Conservation (phyloP, 1,140 invertebrate genomes). For the Manduca sexta region DNA sequence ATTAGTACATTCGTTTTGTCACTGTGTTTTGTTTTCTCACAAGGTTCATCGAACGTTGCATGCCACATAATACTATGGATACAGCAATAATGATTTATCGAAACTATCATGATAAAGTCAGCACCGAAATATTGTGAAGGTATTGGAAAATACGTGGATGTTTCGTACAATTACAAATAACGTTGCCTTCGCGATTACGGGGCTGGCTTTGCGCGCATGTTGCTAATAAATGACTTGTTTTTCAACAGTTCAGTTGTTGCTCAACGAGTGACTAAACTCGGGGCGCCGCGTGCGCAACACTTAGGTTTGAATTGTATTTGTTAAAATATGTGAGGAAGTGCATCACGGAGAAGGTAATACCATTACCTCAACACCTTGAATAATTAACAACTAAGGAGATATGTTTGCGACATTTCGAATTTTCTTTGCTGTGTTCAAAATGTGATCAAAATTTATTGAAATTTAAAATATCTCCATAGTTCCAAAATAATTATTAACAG, state of each 20-base stretch:
- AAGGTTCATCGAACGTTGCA: slow-evolving; percentile 29
- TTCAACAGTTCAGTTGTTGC: slow-evolving; percentile 72
- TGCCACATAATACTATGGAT: slow-evolving; percentile 69
- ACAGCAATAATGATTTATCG: slow-evolving; percentile 39
- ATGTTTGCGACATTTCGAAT: slow-evolving; percentile 21
- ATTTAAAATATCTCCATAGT: slow-evolving; percentile 49
- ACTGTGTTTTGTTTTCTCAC: slow-evolving; percentile 10
- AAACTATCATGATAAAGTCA: slow-evolving; percentile 48
- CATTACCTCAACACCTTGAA: slow-evolving; percentile 62
- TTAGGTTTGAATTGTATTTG: slow-evolving; percentile 71
- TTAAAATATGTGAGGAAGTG: slow-evolving; percentile 67
- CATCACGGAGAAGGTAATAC: slow-evolving; percentile 65
- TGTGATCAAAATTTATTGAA: no score
- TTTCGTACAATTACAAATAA: background rate
- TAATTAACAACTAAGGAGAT: slow-evolving; percentile 44
- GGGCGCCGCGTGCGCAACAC: slow-evolving; percentile 69
- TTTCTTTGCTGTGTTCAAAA: no score
- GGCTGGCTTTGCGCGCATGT: slow-evolving; percentile 65
- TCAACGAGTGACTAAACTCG: slow-evolving; percentile 70
- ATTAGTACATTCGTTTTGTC: background rate
- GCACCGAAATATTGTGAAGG: slow-evolving; percentile 52
- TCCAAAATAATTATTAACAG: slow-evolving; percentile 21
- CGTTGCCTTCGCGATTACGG: slow-evolving; percentile 44
- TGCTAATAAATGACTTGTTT: slow-evolving; percentile 73
- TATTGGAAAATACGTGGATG: slow-evolving; percentile 15